Conservation (phyloP, 2,113 vertebrate genomes). For the Triplophysa tibetana region DNA sequence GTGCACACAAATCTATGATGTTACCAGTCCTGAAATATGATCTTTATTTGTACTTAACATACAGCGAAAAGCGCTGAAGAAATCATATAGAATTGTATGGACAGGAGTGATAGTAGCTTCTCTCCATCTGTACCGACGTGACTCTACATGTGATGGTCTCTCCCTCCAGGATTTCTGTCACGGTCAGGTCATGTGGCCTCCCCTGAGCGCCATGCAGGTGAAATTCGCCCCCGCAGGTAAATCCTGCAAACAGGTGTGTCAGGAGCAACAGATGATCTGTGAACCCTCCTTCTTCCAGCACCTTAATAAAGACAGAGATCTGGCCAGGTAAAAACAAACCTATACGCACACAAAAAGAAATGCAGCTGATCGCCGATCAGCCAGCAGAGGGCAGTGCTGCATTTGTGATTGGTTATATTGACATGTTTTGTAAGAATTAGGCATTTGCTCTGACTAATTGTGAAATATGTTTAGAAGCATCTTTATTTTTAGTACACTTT, state of each 20-base stretch:
- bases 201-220: slow-evolving; percentile 90
- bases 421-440: background rate
- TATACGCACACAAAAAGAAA: background rate
- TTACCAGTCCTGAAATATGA: background rate
- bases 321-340: slow-evolving; percentile 74
- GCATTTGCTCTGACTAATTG: background rate
- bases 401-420: background rate
- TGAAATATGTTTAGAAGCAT: too few species aligned
- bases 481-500: too few species aligned
- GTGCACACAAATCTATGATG: background rate
- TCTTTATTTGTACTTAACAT: too few species aligned
- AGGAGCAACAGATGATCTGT: slow-evolving; percentile 96
- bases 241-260: slow-evolving; percentile 95
- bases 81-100: too few species aligned
- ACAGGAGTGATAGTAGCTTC: too few species aligned
- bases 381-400: slow-evolving; percentile 26
- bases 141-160: background rate
- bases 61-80: too few species aligned
- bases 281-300: slow-evolving; percentile 99
- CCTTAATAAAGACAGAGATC: slow-evolving; percentile 95
- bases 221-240: slow-evolving; percentile 85
- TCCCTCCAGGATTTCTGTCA: slow-evolving; percentile 92
- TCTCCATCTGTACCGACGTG: too few species aligned
- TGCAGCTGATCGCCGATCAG: background rate
- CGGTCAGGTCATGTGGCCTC: slow-evolving; percentile 98